Percentiles rank a stretch among this genome's conserved stretches.
Evolutionary conservation across 2,888 invertebrate genomes (phyloP).

Genomic region (Ectobius pallidus): DNA sequence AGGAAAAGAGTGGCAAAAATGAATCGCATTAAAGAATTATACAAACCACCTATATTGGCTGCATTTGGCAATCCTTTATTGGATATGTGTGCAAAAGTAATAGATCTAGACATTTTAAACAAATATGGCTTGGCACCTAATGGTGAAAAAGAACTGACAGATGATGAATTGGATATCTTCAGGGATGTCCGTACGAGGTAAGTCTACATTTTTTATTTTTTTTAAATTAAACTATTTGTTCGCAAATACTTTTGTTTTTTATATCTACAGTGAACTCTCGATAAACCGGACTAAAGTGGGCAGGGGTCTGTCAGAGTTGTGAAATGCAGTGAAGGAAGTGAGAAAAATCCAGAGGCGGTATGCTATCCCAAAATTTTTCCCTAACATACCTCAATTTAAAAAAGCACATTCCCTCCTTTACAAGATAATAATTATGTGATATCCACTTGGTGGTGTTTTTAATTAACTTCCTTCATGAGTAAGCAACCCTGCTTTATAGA

Average conservation of each 20-base stretch:
- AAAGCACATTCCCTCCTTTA: too few species aligned
- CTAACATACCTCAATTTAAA: too few species aligned
- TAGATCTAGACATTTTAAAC: conserved; percentile 49
- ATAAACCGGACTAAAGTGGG: too few species aligned
- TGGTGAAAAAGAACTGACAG: conserved; percentile 53
- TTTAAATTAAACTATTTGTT: neutral
- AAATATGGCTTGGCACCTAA: conserved; percentile 54
- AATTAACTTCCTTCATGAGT: too few species aligned
- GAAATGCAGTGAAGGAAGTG: neutral
- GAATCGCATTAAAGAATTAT: neutral
- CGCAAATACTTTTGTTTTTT: neutral
- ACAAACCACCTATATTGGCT: conserved; percentile 50
- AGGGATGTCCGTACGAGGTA: neutral
- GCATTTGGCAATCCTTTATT: conserved; percentile 57
- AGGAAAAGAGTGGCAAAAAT: too few species aligned
- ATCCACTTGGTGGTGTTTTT: too few species aligned
- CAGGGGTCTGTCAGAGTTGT: neutral
- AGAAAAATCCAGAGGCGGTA: too few species aligned
- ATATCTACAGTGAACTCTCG: neutral
- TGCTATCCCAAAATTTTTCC: too few species aligned
- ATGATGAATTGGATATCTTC: neutral
- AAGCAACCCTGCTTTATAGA: neutral
- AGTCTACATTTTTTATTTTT: neutral
- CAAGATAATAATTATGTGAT: too few species aligned
- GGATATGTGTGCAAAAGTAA: conserved; percentile 53